These are phyloP conservation scores for Tethea ocularis DNA, from an alignment of 2,888 invertebrate species.

Conservation along the genomic window DNA sequence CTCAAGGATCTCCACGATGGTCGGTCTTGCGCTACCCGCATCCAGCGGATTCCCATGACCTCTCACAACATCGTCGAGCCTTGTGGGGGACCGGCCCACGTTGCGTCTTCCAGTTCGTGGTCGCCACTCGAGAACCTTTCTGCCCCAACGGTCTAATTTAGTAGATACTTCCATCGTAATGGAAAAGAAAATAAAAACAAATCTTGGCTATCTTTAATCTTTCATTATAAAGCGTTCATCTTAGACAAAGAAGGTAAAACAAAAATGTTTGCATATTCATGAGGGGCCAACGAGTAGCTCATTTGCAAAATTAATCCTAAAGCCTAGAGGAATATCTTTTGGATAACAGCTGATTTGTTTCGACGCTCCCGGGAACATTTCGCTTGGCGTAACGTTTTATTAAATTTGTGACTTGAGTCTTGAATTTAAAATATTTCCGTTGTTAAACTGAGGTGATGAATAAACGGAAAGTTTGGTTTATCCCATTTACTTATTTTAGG, in stretches of 20 bases:
- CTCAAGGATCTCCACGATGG: no score
- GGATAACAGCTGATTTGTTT: constrained; percentile 41
- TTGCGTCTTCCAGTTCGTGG: no score
- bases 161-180: no score
- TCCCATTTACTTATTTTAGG: background rate
- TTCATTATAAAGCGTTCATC: constrained; percentile 10
- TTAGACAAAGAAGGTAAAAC: constrained; percentile 26
- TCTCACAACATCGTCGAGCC: no score
- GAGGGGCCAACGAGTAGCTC: constrained; percentile 38
- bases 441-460: constrained; percentile 22
- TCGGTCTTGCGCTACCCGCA: no score
- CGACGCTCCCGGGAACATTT: constrained; percentile 15
- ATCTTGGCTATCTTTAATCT: background rate
- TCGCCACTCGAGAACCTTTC: no score
- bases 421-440: constrained; percentile 37
- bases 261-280: constrained; percentile 57
- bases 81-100: no score
- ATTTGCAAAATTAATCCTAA: constrained; percentile 58
- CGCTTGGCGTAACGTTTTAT: constrained; percentile 26
- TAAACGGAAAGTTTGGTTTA: constrained; percentile 5
- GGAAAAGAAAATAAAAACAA: no score
- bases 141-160: no score
- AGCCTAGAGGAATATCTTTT: constrained; percentile 29
- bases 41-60: no score
- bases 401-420: constrained; percentile 40